Evolutionary conservation across 2,797 vertebrate species (phyloP), one percentile per base, ranked within the genome.

Genomic region (Garrulus glandarius): DNA sequence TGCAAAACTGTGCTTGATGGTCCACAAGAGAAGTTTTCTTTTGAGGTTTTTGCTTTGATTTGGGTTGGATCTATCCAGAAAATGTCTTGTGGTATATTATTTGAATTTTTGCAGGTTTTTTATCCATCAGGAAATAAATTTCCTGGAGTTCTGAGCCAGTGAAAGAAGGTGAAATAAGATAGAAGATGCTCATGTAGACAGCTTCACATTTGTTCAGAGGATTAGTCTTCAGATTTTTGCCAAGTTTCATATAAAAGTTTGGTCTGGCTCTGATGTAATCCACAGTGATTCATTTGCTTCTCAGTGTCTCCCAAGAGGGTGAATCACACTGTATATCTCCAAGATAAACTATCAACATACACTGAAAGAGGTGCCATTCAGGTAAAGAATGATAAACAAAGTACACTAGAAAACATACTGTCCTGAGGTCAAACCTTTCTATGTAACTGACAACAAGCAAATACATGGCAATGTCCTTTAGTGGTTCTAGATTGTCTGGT

Each of bases 1-100:
- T 92, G 70, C 56, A 67, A 85, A 94, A 68, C 55, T 78, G 34
- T 55, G 37, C 50, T 70, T 84, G 68, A 72, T 30, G 44, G 83
- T 85, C 83, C 34, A 77, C 18, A 75, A 24, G 46, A 93, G 32
- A 68, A 55, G 29, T 53, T 82, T 94, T 82, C 47, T 84, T 95
- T 74, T 74, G 52, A 89, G 74, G 26, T 64, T 86, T 93, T 82
- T 75, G 36, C 75, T 96, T 90, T 91, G 55, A 77, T 94, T 92
- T 81, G 24, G 6, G 10, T 87, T 87, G 34, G 64, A 80, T 94
- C 65, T 84, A 29, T 64, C 44, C 70, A 70, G 68, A 92, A 83
- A 89, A 70, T 17, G 16, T 44, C 46, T 89, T 69, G 41, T 74
- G 60, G 36, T 16, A 11, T 86, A 59, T 81, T 78, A 78, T 77